Conservation (phyloP, 2,797 vertebrate species). For the Glyptemys insculpta region DNA sequence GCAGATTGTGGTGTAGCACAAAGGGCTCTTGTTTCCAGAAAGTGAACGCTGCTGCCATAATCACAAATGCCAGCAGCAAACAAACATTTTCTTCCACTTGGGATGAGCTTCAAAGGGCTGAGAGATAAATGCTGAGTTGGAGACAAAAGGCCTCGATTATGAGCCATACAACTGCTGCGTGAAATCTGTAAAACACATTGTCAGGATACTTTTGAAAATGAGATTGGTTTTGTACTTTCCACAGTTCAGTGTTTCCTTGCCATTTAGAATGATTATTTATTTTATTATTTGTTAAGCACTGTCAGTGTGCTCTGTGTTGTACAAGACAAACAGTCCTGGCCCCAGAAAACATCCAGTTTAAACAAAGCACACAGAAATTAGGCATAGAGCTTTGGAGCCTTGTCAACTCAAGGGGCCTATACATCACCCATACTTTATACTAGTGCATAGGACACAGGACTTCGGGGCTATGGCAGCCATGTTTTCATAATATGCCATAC, state of each 20-base stretch:
- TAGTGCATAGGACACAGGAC: not conserved
- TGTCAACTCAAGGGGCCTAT: not conserved
- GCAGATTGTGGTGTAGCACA: constrained; percentile 28
- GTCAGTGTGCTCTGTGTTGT: constrained; percentile 32
- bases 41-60: constrained; percentile 21
- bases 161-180: not conserved
- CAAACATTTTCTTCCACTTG: not conserved
- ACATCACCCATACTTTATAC: not conserved
- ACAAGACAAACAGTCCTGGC: not conserved
- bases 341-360: not conserved
- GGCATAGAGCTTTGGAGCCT: not conserved
- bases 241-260: constrained; percentile 40
- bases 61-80: not conserved
- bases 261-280: constrained; percentile 44
- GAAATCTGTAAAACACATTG: constrained; percentile 44
- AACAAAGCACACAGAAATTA: not conserved
- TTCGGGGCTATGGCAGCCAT: not conserved
- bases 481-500: not conserved
- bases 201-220: constrained; percentile 33
- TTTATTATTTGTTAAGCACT: constrained; percentile 53
- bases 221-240: constrained; percentile 33
- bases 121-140: not conserved
- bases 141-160: constrained; percentile 1
- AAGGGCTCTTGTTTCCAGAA: constrained; percentile 24
- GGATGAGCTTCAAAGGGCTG: constrained; percentile 29